Base-by-base conservation (phyloP, 2,888 invertebrate genomes). In the Xestobium rufovillosum region DNA sequence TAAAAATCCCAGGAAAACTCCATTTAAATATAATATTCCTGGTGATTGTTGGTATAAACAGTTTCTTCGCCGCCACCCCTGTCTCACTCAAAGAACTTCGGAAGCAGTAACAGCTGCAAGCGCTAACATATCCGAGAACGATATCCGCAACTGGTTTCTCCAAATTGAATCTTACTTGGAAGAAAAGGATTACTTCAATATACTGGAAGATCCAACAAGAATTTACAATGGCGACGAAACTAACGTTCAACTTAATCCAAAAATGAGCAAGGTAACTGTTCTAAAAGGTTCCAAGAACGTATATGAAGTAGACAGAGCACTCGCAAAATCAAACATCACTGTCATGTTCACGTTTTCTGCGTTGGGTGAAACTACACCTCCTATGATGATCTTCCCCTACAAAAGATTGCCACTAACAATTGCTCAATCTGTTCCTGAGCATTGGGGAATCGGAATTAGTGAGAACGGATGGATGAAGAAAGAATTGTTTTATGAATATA, bases 181-280 rank as follows among this genome's bases (percentile, higher is more conserved):
- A 36, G 44, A 50, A 35, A 48, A 28, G 29, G n/a, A n/a, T n/a
- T n/a, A n/a, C n/a, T n/a, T n/a, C n/a, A n/a, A n/a, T n/a, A n/a
- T n/a, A n/a, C n/a, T n/a, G n/a, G n/a, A n/a, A n/a, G n/a, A n/a
- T n/a, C n/a, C n/a, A n/a, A n/a, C n/a, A n/a, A 41, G 56, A 30
- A 38, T 59, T 29, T 58, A 51, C 35, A 54, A 57, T 39, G 51
- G 49, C 11, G 53, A 56, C 33, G 57, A 57, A 42, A 52, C 55
- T 8, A 46, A 48, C 29, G 57, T 57, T 39, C 45, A 44, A 33
- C 38, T 59, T 3, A 52, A 53, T 40, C 52, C 51, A 2, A 55
- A 56, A 40, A 51, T 43, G 15, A 47, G 50, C 37, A 51, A 48
- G 49, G 36, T 36, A 14, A 12, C 30, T 13, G 36, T 19, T 10